Conservation (phyloP, 2,888 invertebrate genomes). For the Epirrhoe alternata region DNA sequence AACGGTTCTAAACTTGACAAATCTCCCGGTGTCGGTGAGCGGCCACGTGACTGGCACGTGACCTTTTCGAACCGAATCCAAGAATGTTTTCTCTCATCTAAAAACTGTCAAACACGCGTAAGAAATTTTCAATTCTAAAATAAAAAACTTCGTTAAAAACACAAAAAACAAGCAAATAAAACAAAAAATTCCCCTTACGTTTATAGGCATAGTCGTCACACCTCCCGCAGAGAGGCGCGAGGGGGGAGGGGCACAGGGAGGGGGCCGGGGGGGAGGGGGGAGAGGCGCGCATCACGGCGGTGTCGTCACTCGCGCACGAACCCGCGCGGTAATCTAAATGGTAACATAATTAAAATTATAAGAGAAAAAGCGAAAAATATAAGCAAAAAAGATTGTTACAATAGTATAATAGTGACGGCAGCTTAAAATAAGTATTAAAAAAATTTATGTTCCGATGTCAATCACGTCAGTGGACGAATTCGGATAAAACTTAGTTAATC, state of each 20-base stretch:
- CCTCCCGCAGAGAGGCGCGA: conserved; percentile 44
- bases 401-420: conserved; percentile 6
- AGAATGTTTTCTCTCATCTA: no score
- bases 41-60: no score
- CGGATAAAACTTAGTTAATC: no score
- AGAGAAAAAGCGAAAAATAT: conserved; percentile 17
- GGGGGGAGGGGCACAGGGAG: conserved; percentile 43
- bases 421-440: no score
- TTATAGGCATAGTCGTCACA: conserved; percentile 58
- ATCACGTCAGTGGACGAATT: no score
- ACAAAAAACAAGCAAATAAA: conserved; percentile 13
- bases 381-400: conserved; percentile 32
- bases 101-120: no score
- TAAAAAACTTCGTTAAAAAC: neutral
- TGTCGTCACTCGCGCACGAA: conserved; percentile 65
- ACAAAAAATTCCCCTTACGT: conserved; percentile 41
- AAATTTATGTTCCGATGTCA: no score
- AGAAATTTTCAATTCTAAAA: neutral
- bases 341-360: conserved; percentile 11
- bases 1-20: no score
- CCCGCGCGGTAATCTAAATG: conserved; percentile 50
- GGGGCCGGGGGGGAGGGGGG: conserved; percentile 25
- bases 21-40: no score
- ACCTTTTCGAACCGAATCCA: no score
- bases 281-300: conserved; percentile 61